phyloP scores from a whole-genome alignment of 2,113 vertebrate species.

The Pteropus alecto region DNA sequence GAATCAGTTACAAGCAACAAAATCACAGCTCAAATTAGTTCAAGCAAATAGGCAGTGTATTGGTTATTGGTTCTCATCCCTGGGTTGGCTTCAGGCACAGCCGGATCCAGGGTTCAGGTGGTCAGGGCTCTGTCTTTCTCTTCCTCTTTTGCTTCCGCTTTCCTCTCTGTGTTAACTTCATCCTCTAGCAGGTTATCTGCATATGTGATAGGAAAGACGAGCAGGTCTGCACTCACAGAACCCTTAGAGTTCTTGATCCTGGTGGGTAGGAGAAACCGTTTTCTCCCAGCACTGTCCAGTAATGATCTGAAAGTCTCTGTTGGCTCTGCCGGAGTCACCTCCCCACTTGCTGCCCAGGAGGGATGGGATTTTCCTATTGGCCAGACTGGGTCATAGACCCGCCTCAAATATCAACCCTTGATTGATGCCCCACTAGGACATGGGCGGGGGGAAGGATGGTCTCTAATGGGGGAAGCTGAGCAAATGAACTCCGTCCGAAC shows the following conservation, averaged over 20 bases:
- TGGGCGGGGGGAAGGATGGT: neutral
- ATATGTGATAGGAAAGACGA: neutral
- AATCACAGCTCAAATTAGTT: neutral
- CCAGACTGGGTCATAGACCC: neutral
- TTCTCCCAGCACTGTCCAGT: fast-evolving
- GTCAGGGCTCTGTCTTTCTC: neutral
- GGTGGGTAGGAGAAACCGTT: fast-evolving
- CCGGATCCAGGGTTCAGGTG: neutral
- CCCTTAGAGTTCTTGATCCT: neutral
- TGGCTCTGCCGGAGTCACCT: no score
- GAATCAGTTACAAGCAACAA: no score
- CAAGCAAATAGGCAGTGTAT: neutral
- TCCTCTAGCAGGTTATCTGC: neutral
- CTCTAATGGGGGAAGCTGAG: neutral
- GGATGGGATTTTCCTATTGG: neutral
- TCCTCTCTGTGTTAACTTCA: neutral
- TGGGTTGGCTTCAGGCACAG: neutral
- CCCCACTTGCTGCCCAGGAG: neutral
- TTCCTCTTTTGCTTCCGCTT: neutral
- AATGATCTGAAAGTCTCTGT: neutral
- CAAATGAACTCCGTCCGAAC: neutral
- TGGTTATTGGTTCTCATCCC: neutral
- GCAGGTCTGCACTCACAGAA: fast-evolving
- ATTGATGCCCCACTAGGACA: neutral
- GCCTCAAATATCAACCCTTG: neutral